These are phyloP conservation scores for Microtus oregoni DNA, from an alignment of 2,113 vertebrate species.

Conservation along the genomic window DNA sequence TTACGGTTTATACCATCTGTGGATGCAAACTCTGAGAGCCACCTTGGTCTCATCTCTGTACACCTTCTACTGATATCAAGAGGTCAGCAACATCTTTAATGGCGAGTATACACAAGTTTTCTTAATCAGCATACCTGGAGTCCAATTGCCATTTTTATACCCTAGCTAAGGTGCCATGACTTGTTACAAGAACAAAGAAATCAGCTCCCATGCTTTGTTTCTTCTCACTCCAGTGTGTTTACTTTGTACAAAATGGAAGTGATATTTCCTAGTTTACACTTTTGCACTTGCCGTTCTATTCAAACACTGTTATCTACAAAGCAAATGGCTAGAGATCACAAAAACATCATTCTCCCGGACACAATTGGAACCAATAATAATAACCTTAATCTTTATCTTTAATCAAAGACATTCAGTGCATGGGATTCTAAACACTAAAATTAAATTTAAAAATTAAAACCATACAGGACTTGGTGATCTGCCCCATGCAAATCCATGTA, in stretches of 20 bases:
- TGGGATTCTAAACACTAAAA: neutral
- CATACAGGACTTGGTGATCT: neutral
- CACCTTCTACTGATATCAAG: neutral
- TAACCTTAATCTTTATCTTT: neutral
- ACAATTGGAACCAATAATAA: neutral
- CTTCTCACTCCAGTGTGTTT: neutral
- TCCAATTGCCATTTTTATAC: neutral
- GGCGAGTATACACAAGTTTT: neutral
- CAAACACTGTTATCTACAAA: neutral
- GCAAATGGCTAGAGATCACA: neutral
- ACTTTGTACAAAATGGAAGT: constrained; percentile 22
- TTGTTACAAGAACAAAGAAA: neutral
- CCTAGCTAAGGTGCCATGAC: neutral
- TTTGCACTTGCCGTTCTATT: neutral
- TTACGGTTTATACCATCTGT: neutral
- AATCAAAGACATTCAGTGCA: neutral
- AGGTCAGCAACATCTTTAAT: neutral
- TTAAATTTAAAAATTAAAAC: neutral
- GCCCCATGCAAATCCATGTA: neutral
- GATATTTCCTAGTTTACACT: neutral
- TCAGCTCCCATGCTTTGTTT: neutral
- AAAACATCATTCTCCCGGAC: neutral
- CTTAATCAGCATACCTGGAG: neutral
- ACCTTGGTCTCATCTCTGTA: neutral
- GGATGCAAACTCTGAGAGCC: neutral